Conservation (phyloP, 30 jellyfish, hydroid and myxozoan genomes). For the Hydra vulgaris region DNA sequence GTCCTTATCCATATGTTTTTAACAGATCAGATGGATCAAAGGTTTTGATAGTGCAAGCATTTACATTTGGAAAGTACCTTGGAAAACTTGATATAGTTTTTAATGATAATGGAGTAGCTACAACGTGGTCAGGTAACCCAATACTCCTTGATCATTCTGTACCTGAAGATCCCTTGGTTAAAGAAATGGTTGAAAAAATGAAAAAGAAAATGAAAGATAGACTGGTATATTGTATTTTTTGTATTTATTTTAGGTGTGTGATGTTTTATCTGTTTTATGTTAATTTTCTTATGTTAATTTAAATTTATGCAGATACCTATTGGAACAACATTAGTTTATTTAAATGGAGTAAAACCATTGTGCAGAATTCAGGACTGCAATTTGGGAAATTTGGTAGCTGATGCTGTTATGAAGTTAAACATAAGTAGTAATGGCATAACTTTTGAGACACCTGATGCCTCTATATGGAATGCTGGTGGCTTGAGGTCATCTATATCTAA, state of each 20-base stretch:
- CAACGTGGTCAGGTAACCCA: constrained; percentile 75
- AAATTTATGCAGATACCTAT: constrained; percentile 37
- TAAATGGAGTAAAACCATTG: constrained; percentile 55
- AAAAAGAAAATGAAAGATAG: constrained; percentile 24
- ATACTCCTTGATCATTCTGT: constrained; percentile 56
- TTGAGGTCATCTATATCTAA: constrained; percentile 61
- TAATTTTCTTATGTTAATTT: not conserved
- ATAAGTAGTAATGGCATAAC: constrained; percentile 19
- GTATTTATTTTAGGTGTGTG: not conserved
- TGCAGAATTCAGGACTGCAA: constrained; percentile 87
- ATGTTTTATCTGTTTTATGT: not conserved
- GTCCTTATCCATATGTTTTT: constrained; percentile 63
- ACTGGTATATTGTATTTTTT: not conserved
- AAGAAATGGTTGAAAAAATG: constrained; percentile 49
- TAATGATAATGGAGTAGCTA: constrained; percentile 61
- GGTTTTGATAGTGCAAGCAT: constrained; percentile 81
- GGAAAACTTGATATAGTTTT: constrained; percentile 63
- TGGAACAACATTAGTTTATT: constrained; percentile 68
- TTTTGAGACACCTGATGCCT: constrained; percentile 52
- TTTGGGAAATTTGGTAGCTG: constrained; percentile 73
- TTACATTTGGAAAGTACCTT: constrained; percentile 80
- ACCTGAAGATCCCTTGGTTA: constrained; percentile 52
- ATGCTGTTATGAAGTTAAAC: constrained; percentile 56
- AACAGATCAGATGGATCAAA: constrained; percentile 58
- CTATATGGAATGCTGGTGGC: constrained; percentile 88